A percentile compares a stretch with the other conserved stretches of the same genome.
These are phyloP conservation scores for Panthera leo DNA, from an alignment of 2,113 vertebrate genomes.

Conservation along the genomic window DNA sequence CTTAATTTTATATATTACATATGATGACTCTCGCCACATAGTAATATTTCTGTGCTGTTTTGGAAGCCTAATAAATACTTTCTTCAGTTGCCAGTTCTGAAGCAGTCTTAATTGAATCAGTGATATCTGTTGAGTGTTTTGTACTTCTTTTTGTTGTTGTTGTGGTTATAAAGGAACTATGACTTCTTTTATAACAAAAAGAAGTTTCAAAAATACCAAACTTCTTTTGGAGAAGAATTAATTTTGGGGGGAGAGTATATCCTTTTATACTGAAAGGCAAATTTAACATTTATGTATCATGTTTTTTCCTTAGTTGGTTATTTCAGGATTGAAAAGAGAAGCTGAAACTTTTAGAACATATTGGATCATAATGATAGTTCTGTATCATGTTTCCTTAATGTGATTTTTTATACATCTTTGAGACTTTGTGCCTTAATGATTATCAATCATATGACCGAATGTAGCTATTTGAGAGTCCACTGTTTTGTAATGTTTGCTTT, in stretches of 20 bases:
- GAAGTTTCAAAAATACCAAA: background rate
- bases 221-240: background rate
- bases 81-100: background rate
- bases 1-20: constrained; percentile 13
- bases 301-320: background rate
- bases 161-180: background rate
- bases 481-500: constrained; percentile 48
- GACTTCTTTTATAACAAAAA: background rate
- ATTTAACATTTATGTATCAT: background rate
- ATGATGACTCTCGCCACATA: background rate
- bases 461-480: constrained; percentile 25
- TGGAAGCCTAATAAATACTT: background rate
- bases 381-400: background rate
- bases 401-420: background rate
- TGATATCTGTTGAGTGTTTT: background rate
- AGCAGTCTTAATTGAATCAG: background rate
- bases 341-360: background rate
- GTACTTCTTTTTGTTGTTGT: background rate
- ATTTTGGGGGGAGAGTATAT: background rate
- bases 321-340: background rate
- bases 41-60: background rate
- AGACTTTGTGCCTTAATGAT: background rate
- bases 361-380: background rate
- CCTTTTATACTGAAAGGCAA: background rate
- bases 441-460: background rate